phyloP scores from a whole-genome alignment of 2,113 vertebrate genomes.

The Ramphastos sulfuratus region DNA sequence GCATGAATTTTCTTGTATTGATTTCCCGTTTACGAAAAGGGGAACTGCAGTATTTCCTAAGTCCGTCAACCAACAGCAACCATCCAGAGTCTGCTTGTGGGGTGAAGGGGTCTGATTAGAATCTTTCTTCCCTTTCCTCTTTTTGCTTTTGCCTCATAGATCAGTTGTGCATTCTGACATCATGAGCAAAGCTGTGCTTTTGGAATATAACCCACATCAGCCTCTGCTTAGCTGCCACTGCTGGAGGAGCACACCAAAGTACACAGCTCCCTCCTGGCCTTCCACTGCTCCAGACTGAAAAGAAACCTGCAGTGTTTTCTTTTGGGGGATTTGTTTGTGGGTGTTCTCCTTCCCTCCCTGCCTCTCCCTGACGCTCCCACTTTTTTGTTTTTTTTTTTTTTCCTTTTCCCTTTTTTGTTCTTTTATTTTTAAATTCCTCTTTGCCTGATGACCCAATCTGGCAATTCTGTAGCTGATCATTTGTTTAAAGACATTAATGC shows the following conservation, averaged over 20 bases:
- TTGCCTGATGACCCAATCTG: no score
- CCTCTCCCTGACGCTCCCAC: accelerated
- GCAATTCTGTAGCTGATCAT: background rate
- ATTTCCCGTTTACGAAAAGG: background rate
- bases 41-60: background rate
- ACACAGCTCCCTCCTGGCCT: background rate
- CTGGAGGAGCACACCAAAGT: background rate
- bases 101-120: accelerated
- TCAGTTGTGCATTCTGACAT: background rate
- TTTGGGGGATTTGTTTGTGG: no score
- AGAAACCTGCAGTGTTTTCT: no score
- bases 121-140: background rate
- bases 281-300: background rate
- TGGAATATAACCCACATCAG: background rate
- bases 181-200: accelerated
- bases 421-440: background rate
- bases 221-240: background rate
- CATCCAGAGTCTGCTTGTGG: background rate
- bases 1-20: background rate
- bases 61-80: background rate
- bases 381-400: background rate
- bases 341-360: background rate
- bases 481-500: background rate
- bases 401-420: background rate
- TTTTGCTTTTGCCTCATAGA: background rate